Evolutionary conservation across 2,797 vertebrate species (phyloP).

Genomic region (Mastacembelus armatus): DNA sequence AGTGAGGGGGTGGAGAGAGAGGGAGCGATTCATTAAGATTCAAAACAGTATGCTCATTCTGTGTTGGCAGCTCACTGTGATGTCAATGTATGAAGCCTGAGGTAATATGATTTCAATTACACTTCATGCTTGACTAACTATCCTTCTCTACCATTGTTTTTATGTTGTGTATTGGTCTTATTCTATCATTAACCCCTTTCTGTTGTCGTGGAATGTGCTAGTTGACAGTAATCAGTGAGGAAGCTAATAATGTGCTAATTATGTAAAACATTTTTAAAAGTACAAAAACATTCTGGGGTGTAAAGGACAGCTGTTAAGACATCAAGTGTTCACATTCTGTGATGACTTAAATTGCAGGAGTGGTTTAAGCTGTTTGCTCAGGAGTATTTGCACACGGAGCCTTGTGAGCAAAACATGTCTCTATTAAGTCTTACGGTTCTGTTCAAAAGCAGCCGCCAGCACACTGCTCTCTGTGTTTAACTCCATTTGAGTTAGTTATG

Average conservation of each 20-base stretch:
- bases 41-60: conserved; percentile 52
- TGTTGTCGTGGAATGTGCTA: conserved; percentile 63
- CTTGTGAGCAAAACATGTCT: conserved; percentile 26
- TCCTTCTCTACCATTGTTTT: background rate
- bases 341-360: conserved; percentile 27
- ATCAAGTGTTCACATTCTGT: conserved; percentile 44
- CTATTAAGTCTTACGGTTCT: background rate
- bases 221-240: conserved; percentile 41
- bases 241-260: conserved; percentile 17
- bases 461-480: conserved; percentile 1
- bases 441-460: conserved; percentile 8
- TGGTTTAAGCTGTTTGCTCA: conserved; percentile 45
- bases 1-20: conserved; percentile 66
- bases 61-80: conserved; percentile 61
- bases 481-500: too few relatives aligned
- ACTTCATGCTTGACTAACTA: conserved; percentile 18
- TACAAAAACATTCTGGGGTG: conserved; percentile 26
- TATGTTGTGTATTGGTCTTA: conserved; percentile 3
- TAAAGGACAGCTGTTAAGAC: conserved; percentile 67
- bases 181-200: conserved; percentile 9
- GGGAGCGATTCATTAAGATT: conserved; percentile 36
- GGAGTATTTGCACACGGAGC: conserved; percentile 45
- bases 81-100: conserved; percentile 59
- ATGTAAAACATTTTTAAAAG: conserved; percentile 11
- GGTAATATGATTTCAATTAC: conserved; percentile 64